Conservation (phyloP, 2,113 vertebrate genomes). For the Crocuta crocuta region DNA sequence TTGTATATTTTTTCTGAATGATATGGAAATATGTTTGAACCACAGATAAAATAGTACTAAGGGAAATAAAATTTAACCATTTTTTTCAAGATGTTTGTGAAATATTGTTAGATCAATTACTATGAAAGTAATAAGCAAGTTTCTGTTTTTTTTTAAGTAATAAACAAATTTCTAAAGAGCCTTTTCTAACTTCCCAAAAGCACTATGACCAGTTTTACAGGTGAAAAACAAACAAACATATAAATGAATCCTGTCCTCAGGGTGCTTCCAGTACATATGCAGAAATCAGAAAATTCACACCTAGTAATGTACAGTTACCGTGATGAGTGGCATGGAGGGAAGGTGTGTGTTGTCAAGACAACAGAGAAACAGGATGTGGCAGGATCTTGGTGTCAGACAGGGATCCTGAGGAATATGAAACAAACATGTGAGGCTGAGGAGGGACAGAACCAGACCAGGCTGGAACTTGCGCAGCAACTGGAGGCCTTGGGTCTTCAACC, state of each 20-base stretch:
- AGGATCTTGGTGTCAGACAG: not conserved
- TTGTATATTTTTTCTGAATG: not conserved
- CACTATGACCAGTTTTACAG: not conserved
- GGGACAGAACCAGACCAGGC: not conserved
- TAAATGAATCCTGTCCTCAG: not conserved
- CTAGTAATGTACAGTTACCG: too few relatives aligned
- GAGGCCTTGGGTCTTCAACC: not conserved
- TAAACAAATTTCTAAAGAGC: not conserved
- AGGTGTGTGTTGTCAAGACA: not conserved
- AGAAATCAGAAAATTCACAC: not conserved
- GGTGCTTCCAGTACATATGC: not conserved
- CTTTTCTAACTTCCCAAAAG: not conserved
- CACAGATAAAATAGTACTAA: not conserved
- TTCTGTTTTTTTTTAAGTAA: too few relatives aligned
- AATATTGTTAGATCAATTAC: not conserved
- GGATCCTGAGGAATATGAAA: not conserved
- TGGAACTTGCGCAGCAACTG: not conserved
- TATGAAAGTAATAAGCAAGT: not conserved
- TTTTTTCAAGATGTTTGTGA: not conserved
- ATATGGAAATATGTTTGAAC: not conserved
- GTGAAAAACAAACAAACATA: not conserved
- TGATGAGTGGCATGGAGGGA: not conserved
- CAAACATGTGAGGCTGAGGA: not conserved
- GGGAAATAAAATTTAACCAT: not conserved
- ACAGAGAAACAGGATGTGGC: fast-evolving